These are phyloP conservation scores for Eutrigla gurnardus DNA, from an alignment of 2,797 vertebrate genomes.

Conservation along the genomic window DNA sequence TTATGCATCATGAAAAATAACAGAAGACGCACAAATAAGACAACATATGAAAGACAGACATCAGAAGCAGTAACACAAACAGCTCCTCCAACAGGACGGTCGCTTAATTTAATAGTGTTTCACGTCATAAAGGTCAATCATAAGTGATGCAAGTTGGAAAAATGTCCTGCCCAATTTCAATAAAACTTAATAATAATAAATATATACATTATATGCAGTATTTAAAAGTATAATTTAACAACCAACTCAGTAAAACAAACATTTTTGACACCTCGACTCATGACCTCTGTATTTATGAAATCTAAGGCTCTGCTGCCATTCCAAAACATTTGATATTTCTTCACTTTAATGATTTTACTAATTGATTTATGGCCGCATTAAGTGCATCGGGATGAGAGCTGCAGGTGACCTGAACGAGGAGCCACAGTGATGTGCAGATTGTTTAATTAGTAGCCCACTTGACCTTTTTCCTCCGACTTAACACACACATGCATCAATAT, in stretches of 20 bases:
- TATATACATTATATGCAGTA: neutral
- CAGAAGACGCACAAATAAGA: neutral
- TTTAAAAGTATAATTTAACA: neutral
- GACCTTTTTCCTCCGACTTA: neutral
- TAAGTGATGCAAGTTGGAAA: neutral
- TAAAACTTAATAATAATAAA: neutral
- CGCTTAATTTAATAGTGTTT: neutral
- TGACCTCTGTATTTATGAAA: neutral
- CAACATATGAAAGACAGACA: neutral
- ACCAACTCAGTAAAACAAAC: neutral
- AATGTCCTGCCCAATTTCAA: neutral
- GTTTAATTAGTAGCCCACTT: slow-evolving; percentile 10
- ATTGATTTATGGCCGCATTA: slow-evolving; percentile 4
- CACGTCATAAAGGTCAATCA: neutral
- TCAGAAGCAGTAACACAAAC: neutral
- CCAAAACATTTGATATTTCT: neutral
- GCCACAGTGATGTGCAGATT: neutral
- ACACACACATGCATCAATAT: neutral
- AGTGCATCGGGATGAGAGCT: neutral
- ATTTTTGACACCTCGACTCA: neutral
- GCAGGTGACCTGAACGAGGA: slow-evolving; percentile 1
- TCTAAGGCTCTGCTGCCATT: neutral
- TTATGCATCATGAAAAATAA: neutral
- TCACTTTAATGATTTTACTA: neutral
- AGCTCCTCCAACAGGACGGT: neutral